Percentiles rank a stretch among this genome's conserved stretches.
Conservation (phyloP, 1,140 invertebrate species). For the Danaus plexippus region DNA sequence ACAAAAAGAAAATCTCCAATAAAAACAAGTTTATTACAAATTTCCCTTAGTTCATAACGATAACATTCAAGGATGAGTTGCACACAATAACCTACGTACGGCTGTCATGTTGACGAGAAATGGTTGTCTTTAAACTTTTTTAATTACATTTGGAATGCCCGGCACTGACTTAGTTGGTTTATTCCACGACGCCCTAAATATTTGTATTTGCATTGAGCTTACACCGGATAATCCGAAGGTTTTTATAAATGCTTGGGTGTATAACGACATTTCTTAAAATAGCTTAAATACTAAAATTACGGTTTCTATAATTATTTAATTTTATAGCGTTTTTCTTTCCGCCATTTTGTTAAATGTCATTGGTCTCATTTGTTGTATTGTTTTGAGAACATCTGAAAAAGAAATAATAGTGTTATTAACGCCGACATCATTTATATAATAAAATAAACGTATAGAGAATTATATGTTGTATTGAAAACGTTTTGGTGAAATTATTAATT, state of each 20-base stretch:
- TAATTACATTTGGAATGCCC: constrained; percentile 60
- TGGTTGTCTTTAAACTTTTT: constrained; percentile 50
- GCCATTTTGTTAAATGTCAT: constrained; percentile 27
- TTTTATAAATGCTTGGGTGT: constrained; percentile 53
- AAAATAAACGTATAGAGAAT: no score
- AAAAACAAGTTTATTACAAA: constrained; percentile 51
- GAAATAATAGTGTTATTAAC: constrained; percentile 10
- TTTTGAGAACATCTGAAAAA: constrained; percentile 41
- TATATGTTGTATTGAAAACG: no score
- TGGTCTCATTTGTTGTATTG: constrained; percentile 42
- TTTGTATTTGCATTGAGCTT: constrained; percentile 12
- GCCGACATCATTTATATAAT: background rate
- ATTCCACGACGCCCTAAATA: no score
- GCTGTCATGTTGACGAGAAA: constrained; percentile 29
- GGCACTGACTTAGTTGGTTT: constrained; percentile 33
- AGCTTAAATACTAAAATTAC: constrained; percentile 60
- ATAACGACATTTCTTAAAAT: constrained; percentile 36
- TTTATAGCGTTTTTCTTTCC: constrained; percentile 35
- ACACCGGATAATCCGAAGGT: constrained; percentile 12
- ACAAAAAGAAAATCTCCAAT: background rate
- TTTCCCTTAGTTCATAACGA: constrained; percentile 44
- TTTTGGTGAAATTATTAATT: no score
- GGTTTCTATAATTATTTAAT: constrained; percentile 54
- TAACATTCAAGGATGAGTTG: constrained; percentile 38
- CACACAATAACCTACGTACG: constrained; percentile 27